Percentiles rank a stretch among this genome's conserved stretches.
phyloP scores from a whole-genome alignment of 2,888 invertebrate species.

The Escarpia spicata region DNA sequence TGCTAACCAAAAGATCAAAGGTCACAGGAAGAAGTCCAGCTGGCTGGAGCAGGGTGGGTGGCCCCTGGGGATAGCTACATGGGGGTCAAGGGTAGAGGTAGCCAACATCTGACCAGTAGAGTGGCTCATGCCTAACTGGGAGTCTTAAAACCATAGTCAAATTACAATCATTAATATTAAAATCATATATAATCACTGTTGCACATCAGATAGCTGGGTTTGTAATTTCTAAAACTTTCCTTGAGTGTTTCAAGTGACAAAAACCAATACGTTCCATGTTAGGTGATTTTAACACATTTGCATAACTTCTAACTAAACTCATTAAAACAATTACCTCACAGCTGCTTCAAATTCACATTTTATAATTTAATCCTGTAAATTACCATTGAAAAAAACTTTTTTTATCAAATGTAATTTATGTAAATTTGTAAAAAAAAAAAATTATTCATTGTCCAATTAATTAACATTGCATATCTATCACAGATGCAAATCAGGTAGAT shows the following conservation, averaged over 20 bases:
- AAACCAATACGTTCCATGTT: background rate
- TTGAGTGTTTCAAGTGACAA: background rate
- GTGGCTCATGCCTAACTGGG: background rate
- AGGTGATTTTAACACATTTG: background rate
- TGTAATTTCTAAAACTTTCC: background rate
- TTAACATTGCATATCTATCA: background rate
- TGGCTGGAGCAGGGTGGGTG: background rate
- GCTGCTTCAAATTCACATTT: background rate
- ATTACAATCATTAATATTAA: background rate
- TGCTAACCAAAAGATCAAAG: background rate
- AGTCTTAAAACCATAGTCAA: background rate
- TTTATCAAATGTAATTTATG: too few relatives aligned
- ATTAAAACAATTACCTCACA: background rate
- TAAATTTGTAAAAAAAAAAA: too few relatives aligned
- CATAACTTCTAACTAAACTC: background rate
- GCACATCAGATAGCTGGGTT: background rate
- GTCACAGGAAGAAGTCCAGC: background rate
- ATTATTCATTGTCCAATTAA: background rate
- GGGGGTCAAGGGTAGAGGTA: background rate
- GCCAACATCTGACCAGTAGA: background rate
- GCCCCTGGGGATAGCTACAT: background rate
- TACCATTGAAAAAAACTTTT: background rate
- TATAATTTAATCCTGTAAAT: background rate
- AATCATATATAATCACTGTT: background rate
- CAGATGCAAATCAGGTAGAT: background rate